Evolutionary conservation across 2,797 vertebrate genomes (phyloP), one percentile per base, ranked within the genome.

Genomic region (Lithobates pipiens): DNA sequence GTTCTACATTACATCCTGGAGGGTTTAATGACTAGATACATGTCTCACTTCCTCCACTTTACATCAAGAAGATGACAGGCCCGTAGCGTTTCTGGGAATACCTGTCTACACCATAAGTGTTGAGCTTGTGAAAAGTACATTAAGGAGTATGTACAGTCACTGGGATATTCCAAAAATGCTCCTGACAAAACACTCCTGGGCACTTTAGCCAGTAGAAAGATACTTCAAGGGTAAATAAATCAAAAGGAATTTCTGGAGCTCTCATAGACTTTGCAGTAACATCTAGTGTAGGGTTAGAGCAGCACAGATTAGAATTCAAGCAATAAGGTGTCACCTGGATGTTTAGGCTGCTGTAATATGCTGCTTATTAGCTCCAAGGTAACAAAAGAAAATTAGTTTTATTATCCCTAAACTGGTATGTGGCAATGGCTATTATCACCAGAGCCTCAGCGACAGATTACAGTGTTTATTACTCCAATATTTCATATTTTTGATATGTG

Each of bases 31-130:
- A 76, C 72, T 50, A 68, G 27, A 75, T 76, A 70, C 61, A 46
- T 46, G 72, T 76, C 82, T 25, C 3, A 54, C 73, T 57, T 83
- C 82, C 82, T 76, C 44, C 74, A 54, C 82, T 29, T 25, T 69
- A 76, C 50, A 76, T 69, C 34, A 70, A 10, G 46, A 27, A 69
- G 74, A 68, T 69, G 82, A 83, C 82, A 77, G 82, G 74, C 72
- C 32, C 76, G 57, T 76, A 82, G 46, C 27, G 42, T 76, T 76
- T 68, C 81, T 57, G 73, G 61, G 74, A 69, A 76, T 57, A 76
- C 44, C 63, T 83, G 63, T 76, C 82, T 68, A 34, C 73, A 77
- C 63, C 73, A 54, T 65, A 75, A 75, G 61, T 65, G 71, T 36
- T 18, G 29, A 9, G n/a, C 70, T 42, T 70, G 23, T 34, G 16